phyloP scores from a whole-genome alignment of 2,113 vertebrate species.

The Burhinus bistriatus region DNA sequence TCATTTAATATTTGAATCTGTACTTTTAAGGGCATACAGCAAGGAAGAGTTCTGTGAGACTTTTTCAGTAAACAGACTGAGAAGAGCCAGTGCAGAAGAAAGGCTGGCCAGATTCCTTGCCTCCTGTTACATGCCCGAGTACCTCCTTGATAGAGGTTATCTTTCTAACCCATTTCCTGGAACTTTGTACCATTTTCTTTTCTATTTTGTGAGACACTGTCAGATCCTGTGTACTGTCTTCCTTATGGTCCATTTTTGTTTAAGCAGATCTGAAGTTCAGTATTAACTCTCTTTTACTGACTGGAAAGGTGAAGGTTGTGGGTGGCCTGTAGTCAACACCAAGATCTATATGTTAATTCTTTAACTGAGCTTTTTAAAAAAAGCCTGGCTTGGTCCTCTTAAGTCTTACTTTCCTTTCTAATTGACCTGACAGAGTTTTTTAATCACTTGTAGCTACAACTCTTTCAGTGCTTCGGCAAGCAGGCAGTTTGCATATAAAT shows the following conservation, averaged over 20 bases:
- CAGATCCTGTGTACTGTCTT: not conserved
- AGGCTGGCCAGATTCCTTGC: not conserved
- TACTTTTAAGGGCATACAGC: not conserved
- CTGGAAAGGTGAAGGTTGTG: not conserved
- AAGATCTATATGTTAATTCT: not conserved
- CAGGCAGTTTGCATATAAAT: not conserved
- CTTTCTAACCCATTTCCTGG: not conserved
- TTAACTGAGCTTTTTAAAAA: not conserved
- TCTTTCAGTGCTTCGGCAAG: not conserved
- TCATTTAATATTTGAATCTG: not conserved
- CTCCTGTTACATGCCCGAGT: not conserved
- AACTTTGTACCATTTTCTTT: not conserved
- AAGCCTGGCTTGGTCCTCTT: not conserved
- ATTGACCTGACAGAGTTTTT: not conserved
- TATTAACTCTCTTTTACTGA: not conserved
- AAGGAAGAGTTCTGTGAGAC: not conserved
- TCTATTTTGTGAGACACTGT: not conserved
- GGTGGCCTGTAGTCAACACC: not conserved
- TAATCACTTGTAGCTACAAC: not conserved
- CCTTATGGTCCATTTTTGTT: not conserved
- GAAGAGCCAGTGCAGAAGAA: not conserved
- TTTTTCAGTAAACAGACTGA: not conserved
- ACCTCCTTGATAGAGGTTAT: not conserved
- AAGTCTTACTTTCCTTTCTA: not conserved
- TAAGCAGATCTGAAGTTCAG: not conserved